A percentile compares a stretch with the other conserved stretches of the same genome.
Conservation (phyloP, 1,140 invertebrate genomes). For the Bactericera cockerelli region DNA sequence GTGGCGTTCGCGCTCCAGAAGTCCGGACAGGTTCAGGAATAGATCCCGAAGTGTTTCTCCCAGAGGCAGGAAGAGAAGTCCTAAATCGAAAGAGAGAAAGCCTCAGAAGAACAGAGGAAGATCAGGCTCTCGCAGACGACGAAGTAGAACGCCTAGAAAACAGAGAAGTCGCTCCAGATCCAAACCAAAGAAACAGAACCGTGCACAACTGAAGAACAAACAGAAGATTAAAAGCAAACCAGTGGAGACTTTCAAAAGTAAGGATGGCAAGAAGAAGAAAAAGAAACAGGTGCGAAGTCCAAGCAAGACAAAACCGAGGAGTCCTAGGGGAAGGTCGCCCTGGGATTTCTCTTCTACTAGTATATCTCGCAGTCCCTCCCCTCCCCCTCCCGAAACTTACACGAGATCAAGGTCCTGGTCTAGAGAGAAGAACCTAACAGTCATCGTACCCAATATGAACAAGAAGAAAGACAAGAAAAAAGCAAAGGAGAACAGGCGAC, state of each 20-base stretch:
- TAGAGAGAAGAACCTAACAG: constrained; percentile 15
- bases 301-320: background rate
- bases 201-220: constrained; percentile 20
- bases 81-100: background rate
- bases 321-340: background rate
- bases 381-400: constrained; percentile 7
- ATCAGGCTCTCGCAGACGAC: constrained; percentile 26
- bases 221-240: constrained; percentile 20
- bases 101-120: constrained; percentile 20
- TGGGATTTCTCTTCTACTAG: constrained; percentile 9
- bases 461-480: constrained; percentile 23
- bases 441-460: constrained; percentile 17
- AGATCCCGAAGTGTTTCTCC: constrained; percentile 24
- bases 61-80: constrained; percentile 14
- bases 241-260: constrained; percentile 16
- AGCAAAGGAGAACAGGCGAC: constrained; percentile 12
- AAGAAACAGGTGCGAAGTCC: background rate
- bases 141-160: constrained; percentile 24
- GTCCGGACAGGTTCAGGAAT: constrained; percentile 24
- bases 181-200: constrained; percentile 17
- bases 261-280: constrained; percentile 19
- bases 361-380: constrained; percentile 10
- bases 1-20: constrained; percentile 18
- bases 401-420: constrained; percentile 4
- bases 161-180: constrained; percentile 19